A percentile compares a stretch with the other conserved stretches of the same genome.
These are phyloP conservation scores for Limnephilus marmoratus DNA, from an alignment of 2,888 invertebrate species.

Conservation along the genomic window DNA sequence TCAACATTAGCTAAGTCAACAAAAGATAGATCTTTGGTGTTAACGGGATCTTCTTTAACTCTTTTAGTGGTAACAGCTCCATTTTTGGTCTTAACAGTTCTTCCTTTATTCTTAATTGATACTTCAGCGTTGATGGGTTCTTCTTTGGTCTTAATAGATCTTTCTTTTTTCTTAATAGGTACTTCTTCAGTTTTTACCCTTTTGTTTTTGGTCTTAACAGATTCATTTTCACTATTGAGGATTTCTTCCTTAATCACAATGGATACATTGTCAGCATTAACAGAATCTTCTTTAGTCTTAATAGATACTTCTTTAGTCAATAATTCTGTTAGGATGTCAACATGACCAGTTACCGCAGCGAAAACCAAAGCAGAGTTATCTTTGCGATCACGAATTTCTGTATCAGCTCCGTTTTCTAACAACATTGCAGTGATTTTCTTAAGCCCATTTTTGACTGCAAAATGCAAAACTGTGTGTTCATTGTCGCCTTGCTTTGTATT, in stretches of 20 bases:
- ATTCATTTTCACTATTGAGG: not conserved
- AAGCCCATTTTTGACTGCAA: not conserved
- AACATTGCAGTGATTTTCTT: not conserved
- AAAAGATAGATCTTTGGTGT: not conserved
- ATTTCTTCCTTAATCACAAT: not conserved
- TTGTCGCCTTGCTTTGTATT: not conserved
- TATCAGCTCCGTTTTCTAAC: not conserved
- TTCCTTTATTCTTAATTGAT: not conserved
- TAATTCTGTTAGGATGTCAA: not conserved
- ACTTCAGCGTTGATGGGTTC: not conserved
- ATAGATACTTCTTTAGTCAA: not conserved
- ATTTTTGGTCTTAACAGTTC: not conserved
- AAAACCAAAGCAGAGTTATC: not conserved
- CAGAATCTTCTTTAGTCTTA: not conserved
- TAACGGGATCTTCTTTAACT: not conserved
- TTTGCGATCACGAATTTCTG: not conserved
- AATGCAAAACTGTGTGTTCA: not conserved
- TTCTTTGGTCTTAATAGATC: not conserved
- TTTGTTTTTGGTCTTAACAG: not conserved
- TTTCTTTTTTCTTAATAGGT: not conserved
- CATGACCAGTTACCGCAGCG: not conserved
- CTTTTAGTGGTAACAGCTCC: not conserved
- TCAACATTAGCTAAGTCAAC: not conserved
- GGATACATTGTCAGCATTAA: not conserved
- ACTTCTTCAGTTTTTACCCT: not conserved